A percentile compares a stretch with the other conserved stretches of the same genome.
Evolutionary conservation across 1,140 invertebrate species (phyloP).

Genomic region (Pseudomyrmex sp.): DNA sequence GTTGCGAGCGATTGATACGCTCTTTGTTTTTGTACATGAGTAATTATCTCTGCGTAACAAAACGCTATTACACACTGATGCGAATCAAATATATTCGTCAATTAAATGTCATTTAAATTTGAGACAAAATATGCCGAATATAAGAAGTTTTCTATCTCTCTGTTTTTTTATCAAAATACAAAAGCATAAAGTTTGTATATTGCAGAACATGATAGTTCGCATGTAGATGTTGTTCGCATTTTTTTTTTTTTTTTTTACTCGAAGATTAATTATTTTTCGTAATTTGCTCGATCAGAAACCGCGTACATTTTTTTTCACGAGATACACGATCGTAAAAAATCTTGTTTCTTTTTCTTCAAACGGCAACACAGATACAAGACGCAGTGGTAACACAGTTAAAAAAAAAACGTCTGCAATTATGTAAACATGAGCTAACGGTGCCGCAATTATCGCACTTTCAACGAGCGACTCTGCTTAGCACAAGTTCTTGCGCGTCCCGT

Average conservation of each 20-base stretch:
- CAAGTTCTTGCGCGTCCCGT: conserved; percentile 17
- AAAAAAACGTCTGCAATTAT: conserved; percentile 45
- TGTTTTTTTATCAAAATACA: not conserved
- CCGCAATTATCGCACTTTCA: conserved; percentile 39
- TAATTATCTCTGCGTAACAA: too few relatives aligned
- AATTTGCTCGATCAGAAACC: not conserved
- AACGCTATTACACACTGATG: too few relatives aligned
- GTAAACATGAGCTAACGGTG: conserved; percentile 52
- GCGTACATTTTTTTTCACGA: too few relatives aligned
- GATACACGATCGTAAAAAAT: not conserved
- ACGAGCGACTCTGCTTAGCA: conserved; percentile 18
- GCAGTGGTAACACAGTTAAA: not conserved
- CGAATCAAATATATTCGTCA: not conserved
- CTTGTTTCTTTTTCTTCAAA: not conserved
- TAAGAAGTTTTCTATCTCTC: not conserved
- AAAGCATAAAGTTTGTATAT: not conserved
- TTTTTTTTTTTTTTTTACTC: not conserved
- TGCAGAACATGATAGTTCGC: not conserved
- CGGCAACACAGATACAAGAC: not conserved
- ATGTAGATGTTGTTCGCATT: not conserved
- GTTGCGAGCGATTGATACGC: not conserved
- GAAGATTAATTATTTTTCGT: not conserved
- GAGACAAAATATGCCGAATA: not conserved
- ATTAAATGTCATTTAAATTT: not conserved
- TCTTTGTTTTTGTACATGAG: too few relatives aligned